Base-by-base conservation (phyloP, 1,140 invertebrate genomes). In the Monomorium pharaonis region DNA sequence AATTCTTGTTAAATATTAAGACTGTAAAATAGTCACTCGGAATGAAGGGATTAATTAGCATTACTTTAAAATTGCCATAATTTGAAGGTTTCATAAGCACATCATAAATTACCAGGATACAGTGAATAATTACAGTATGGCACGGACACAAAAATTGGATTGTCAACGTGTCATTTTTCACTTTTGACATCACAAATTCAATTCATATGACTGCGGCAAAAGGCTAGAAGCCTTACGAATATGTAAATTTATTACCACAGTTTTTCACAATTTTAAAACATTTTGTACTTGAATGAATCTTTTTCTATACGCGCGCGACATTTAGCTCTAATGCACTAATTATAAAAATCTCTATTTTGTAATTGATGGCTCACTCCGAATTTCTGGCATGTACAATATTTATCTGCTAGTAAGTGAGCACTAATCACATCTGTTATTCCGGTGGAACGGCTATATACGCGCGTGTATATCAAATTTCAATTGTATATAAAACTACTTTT, bases 271-370 rank as follows among this genome's bases (percentile, higher is more conserved):
- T 56, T 70, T 78, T 33, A 18, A 37, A 21, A 51, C 44, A n/a
- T 49, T 70, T 54, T 63, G 51, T 62, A 84, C 80, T 75, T 75
- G 27, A 27, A 30, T 33, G 12, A 74, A 58, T 58, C 1, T n/a
- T 75, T 27, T 65, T 51, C 2, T 81, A 58, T 1, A 54, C 24
- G n/a, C 18, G 37, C 37, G 24, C 21, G 18, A 47, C 37, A 63
- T 30, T 60, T 5, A 47, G 12, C 18, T 49, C 21, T 78, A 37
- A 37, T 49, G 27, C 2, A 47, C 3, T 49, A 85, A 33, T 47
- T 65, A 21, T 49, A 49, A 33, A 9, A 54, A 49, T 67, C n/a
- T 54, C 14, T 58, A 24, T 75, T 67, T 27, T 18, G 6, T n/a
- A 49, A 67, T 51, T 62, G 6, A 51, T 51, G 56, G n/a, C 56